phyloP scores from a whole-genome alignment of 1,140 invertebrate genomes.

The Psix sp. region DNA sequence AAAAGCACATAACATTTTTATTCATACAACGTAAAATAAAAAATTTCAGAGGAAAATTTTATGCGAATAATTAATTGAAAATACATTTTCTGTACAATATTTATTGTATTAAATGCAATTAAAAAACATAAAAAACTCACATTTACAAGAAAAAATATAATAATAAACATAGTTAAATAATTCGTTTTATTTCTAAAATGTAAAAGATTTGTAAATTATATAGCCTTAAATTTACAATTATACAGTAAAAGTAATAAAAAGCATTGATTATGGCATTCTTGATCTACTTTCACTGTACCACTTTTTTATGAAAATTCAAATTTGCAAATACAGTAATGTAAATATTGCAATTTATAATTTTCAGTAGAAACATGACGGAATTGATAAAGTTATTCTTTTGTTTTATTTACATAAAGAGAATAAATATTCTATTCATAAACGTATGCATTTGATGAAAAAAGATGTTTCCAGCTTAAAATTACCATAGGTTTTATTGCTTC shows the following conservation, averaged over 20 bases:
- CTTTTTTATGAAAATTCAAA: conserved; percentile 53
- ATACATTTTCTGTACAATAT: too few relatives aligned
- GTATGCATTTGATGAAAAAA: conserved; percentile 16
- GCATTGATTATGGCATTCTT: conserved; percentile 5
- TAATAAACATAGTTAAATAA: too few relatives aligned
- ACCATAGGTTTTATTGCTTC: conserved; percentile 41
- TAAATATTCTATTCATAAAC: conserved; percentile 40
- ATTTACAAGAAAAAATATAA: too few relatives aligned
- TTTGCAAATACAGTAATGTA: conserved; percentile 31
- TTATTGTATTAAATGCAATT: too few relatives aligned
- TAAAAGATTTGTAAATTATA: too few relatives aligned
- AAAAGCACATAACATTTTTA: too few relatives aligned
- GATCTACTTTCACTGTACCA: conserved; percentile 53
- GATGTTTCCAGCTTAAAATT: conserved; percentile 23
- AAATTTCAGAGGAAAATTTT: too few relatives aligned
- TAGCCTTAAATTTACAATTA: too few relatives aligned
- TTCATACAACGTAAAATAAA: too few relatives aligned
- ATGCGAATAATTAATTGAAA: too few relatives aligned
- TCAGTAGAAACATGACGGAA: background rate
- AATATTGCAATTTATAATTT: conserved; percentile 38
- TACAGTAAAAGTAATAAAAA: background rate
- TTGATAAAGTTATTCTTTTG: background rate
- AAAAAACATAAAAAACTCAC: too few relatives aligned
- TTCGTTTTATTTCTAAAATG: too few relatives aligned
- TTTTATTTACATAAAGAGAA: conserved; percentile 17